Evolutionary conservation across 2,113 vertebrate genomes (phyloP).

Genomic region (Noturus placidus): DNA sequence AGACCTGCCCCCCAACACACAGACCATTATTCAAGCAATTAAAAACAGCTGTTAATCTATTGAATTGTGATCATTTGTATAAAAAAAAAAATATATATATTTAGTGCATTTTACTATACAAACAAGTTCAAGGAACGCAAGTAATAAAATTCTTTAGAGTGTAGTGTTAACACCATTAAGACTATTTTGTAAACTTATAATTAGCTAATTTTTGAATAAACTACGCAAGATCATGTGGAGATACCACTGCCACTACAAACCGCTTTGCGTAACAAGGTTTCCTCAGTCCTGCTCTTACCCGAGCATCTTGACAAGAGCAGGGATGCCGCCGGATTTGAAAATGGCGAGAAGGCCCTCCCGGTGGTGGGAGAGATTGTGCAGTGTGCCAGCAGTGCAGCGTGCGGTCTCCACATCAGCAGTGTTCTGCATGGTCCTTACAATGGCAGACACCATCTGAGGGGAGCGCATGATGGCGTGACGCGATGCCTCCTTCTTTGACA

Average conservation of each 20-base stretch:
- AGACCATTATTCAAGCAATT: neutral
- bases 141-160: neutral
- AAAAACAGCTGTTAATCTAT: neutral
- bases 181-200: neutral
- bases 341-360: slow-evolving; percentile 95
- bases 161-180: neutral
- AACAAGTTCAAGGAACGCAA: neutral
- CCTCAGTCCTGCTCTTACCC: slow-evolving; percentile 76
- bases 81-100: neutral
- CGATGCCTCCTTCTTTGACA: slow-evolving; percentile 98
- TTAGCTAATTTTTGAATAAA: neutral
- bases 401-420: slow-evolving; percentile 95
- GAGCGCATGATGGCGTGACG: slow-evolving; percentile 98
- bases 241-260: neutral
- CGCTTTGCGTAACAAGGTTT: neutral
- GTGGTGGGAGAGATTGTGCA: slow-evolving; percentile 97
- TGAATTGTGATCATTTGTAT: too few species aligned
- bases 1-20: slow-evolving; percentile 71
- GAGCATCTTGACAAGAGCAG: slow-evolving; percentile 97
- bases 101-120: neutral
- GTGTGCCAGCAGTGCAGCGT: slow-evolving; percentile 93
- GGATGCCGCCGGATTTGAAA: slow-evolving; percentile 98
- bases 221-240: too few species aligned
- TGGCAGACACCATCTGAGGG: slow-evolving; percentile 97
- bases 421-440: slow-evolving; percentile 98